Base-by-base conservation (phyloP, 2,113 vertebrate genomes). In the Stegastes partitus region DNA sequence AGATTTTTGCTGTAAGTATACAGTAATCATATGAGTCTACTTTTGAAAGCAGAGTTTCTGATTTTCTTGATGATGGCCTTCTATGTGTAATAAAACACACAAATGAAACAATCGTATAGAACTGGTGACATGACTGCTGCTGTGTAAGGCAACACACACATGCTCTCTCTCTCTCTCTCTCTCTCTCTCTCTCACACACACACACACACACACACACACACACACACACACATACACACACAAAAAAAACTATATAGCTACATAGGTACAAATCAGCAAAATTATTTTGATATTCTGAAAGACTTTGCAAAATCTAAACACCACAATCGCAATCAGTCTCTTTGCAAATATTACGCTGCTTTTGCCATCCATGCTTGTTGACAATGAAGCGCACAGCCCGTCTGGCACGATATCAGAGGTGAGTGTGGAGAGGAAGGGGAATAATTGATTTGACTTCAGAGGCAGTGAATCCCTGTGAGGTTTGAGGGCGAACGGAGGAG, bases 371-470 rank as follows among this genome's bases (percentile, higher is more conserved):
- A 22, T 21, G 72, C 65, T 69, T 78, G 84, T 79, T 79, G 74
- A 87, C 80, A 83, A 81, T 84, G 74, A 85, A 64, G 47, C 64
- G 78, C n/a, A 16, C 68, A 59, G 68, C 28, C 75, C 79, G 83
- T 74, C 77, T 81, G 85, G 74, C 61, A 69, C 10, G 25, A 83
- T 82, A 86, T 85, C 82, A 74, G 84, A 72, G 78, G 79, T 83
- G 84, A 77, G 72, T 54, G 74, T 67, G 23, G 19, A 50, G 34
- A 12, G 31, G 44, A 7, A 26, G 37, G 61, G 74, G 69, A 62
- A 68, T 89, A 91, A 92, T 89, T 90, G 87, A 92, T 92, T 92
- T 91, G 91, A 91, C 82, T 89, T 89, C 89, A 80, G 73, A 80
- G 61, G 58, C 70, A 68, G 47, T 54, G 67, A 85, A 81, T 86